Evolutionary conservation across 2,797 vertebrate species (phyloP), one percentile per base, ranked within the genome.

Genomic region (Microcaecilia unicolor): DNA sequence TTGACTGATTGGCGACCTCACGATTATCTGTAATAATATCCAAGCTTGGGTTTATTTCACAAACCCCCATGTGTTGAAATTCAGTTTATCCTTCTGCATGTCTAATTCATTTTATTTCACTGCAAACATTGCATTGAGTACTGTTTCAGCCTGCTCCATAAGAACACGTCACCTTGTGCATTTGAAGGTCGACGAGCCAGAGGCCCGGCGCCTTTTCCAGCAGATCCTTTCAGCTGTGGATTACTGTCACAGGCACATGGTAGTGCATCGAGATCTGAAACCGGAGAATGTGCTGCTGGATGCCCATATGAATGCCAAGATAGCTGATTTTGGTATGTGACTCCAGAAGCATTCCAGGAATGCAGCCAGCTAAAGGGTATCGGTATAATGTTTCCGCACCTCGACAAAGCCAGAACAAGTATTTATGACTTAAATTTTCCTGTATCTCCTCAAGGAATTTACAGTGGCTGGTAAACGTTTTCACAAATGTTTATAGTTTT

Each of bases 171-270:
- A 23, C 28, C 37, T 51, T 29, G 10, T 41, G 10, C 0, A 20
- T 18, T 64, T n/a, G 0, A 29, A 99, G 96, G 93, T 99, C 24
- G 92, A 92, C 52, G 96, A 97, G 64, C 59, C 77, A 10, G 96
- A 99, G 62, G 95, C 93, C 9, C 78, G 93, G 1, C 86, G 93
- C 18, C 92, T 99, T 50, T 98, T 99, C 61, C 96, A 99, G 80
- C 96, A 99, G 81, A 99, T 99, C 39, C 90, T 98, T 50, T 99
- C 96, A 0, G 96, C 88, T 0, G 92, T 99, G 31, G 94, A 99
- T 78, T 99, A 99, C 76, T 99, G 96, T 65, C 96, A 99, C 64
- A 74, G 96, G 53, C 96, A 99, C 63, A 99, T 99, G 96, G 95
- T 99, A 18, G 96, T 99, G 55, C 96, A 99, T 72, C 77, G 96